Percentiles rank a stretch among this genome's conserved stretches.
Conservation (phyloP, 2,113 vertebrate genomes). For the Orthochromis indermauri region DNA sequence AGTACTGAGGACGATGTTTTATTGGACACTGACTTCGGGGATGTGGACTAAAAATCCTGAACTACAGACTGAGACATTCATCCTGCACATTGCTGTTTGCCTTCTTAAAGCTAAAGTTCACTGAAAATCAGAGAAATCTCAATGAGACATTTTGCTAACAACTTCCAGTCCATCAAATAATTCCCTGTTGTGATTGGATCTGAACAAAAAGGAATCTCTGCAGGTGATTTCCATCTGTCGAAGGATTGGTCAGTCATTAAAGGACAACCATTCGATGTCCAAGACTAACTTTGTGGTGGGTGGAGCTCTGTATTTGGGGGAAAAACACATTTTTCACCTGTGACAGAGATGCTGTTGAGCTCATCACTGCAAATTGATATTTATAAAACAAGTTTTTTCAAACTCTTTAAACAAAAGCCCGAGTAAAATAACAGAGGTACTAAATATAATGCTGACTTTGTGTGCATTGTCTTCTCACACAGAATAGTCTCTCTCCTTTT, state of each 20-base stretch:
- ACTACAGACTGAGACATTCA: not conserved
- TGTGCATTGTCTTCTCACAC: not conserved
- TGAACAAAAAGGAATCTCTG: not conserved
- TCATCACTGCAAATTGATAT: not conserved
- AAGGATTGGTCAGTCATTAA: not conserved
- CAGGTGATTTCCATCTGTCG: not conserved
- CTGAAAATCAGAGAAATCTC: not conserved
- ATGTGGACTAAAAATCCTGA: not conserved
- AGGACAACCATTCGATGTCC: not conserved
- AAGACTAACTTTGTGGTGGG: not conserved
- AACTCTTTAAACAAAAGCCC: not conserved
- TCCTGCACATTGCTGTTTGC: not conserved
- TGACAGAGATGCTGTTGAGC: not conserved
- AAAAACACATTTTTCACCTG: not conserved
- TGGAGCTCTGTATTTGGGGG: not conserved
- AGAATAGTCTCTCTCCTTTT: not conserved
- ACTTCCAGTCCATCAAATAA: not conserved
- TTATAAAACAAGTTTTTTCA: not conserved
- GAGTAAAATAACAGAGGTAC: not conserved
- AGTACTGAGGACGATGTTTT: slow-evolving; percentile 68
- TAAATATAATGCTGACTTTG: not conserved
- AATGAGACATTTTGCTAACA: not conserved
- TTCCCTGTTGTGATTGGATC: not conserved
- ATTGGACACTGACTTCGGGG: not conserved
- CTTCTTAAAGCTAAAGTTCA: not conserved